These are phyloP conservation scores for Cottus gobio DNA, from an alignment of 2,113 vertebrate genomes.

Conservation along the genomic window DNA sequence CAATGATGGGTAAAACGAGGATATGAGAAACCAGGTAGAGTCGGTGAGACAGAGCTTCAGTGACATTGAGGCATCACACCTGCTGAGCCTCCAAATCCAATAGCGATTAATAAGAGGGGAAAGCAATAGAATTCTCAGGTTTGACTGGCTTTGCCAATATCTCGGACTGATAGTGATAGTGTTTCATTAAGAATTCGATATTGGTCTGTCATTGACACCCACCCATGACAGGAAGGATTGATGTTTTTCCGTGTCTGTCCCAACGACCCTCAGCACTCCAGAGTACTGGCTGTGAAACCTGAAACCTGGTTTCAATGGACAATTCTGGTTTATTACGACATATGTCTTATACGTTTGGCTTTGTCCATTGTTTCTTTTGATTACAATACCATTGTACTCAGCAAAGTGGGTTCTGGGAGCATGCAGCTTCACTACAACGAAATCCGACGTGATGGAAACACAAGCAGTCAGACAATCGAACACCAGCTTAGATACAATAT, in stretches of 20 bases:
- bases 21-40: neutral
- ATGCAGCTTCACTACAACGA: neutral
- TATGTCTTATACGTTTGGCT: neutral
- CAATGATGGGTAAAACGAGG: neutral
- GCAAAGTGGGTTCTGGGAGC: neutral
- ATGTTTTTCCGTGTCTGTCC: neutral
- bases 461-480: neutral
- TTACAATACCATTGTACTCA: neutral
- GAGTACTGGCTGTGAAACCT: neutral
- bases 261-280: no score
- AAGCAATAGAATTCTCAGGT: neutral
- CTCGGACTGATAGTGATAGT: neutral
- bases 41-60: neutral
- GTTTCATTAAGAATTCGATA: neutral
- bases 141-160: neutral
- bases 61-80: neutral
- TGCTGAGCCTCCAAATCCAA: neutral
- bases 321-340: neutral
- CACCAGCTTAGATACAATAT: neutral
- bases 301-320: neutral
- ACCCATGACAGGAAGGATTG: slow-evolving; percentile 5
- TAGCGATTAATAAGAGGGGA: neutral
- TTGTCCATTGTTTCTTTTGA: neutral
- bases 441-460: no score
- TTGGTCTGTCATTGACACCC: slow-evolving; percentile 9